These are phyloP conservation scores for Poecilia wingei DNA, from an alignment of 2,797 vertebrate species.

Conservation along the genomic window DNA sequence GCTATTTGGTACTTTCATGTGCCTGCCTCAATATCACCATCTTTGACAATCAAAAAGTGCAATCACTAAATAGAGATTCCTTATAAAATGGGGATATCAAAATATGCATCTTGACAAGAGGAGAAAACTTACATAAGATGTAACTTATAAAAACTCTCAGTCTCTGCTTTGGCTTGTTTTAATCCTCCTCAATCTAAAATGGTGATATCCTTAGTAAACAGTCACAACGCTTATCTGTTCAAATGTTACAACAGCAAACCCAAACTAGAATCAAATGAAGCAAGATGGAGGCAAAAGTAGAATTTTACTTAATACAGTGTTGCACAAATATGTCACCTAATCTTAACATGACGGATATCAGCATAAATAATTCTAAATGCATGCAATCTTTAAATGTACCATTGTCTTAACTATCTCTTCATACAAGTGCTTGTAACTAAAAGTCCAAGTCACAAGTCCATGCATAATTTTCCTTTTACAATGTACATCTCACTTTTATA, in stretches of 20 bases:
- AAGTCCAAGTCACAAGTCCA: constrained; percentile 23
- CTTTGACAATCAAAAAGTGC: background rate
- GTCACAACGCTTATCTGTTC: background rate
- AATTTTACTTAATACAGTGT: background rate
- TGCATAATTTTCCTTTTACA: constrained; percentile 54
- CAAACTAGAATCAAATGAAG: background rate
- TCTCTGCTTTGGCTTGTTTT: background rate
- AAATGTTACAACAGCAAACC: background rate
- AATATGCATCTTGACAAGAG: background rate
- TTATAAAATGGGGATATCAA: background rate
- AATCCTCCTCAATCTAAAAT: background rate
- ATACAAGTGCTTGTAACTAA: background rate
- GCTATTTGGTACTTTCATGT: background rate
- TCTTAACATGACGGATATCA: background rate
- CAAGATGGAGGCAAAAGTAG: background rate
- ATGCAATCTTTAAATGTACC: background rate
- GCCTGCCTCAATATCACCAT: background rate
- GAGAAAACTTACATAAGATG: background rate
- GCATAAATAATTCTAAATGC: background rate
- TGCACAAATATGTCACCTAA: background rate
- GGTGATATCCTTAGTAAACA: background rate
- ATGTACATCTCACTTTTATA: constrained; percentile 61
- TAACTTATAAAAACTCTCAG: background rate
- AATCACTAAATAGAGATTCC: background rate
- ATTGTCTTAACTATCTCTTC: background rate